Evolutionary conservation across 2,888 invertebrate genomes (phyloP).

Genomic region (Nomada goodeniana): DNA sequence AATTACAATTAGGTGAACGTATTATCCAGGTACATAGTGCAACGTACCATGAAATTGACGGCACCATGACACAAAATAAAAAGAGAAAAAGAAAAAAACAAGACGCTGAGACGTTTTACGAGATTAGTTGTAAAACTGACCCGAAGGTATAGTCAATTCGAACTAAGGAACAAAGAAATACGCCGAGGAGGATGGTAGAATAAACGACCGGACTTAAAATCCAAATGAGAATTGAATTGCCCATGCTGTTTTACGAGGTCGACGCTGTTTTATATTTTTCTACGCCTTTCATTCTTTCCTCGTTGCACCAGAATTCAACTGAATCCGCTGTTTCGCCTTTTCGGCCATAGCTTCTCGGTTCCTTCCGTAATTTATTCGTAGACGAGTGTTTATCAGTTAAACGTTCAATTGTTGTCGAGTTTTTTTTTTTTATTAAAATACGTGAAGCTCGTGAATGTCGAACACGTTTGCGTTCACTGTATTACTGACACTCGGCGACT

Average conservation of each 20-base stretch:
- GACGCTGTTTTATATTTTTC: conserved; percentile 83
- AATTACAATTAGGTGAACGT: background rate
- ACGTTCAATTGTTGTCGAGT: background rate
- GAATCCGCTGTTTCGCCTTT: background rate
- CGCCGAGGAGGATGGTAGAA: background rate
- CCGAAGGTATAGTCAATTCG: conserved; percentile 52
- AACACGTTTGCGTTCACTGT: conserved; percentile 7
- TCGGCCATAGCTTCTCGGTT: background rate
- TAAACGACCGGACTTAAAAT: conserved; percentile 40
- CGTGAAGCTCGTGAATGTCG: background rate
- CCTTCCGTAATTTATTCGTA: background rate
- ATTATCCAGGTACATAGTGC: background rate
- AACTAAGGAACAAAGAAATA: background rate
- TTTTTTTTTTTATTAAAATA: background rate
- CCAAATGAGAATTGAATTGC: conserved; percentile 71
- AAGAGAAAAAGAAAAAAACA: too few species aligned
- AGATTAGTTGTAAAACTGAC: conserved; percentile 17
- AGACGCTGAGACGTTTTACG: background rate
- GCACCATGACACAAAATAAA: background rate
- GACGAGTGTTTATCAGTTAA: too few species aligned
- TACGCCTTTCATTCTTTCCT: conserved; percentile 74
- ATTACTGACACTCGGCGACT: too few species aligned
- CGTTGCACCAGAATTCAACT: conserved; percentile 8
- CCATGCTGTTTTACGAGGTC: conserved; percentile 75
- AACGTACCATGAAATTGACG: background rate